Base-by-base conservation (phyloP, 2,113 vertebrate species). In the Dunckerocampus dactyliophorus region DNA sequence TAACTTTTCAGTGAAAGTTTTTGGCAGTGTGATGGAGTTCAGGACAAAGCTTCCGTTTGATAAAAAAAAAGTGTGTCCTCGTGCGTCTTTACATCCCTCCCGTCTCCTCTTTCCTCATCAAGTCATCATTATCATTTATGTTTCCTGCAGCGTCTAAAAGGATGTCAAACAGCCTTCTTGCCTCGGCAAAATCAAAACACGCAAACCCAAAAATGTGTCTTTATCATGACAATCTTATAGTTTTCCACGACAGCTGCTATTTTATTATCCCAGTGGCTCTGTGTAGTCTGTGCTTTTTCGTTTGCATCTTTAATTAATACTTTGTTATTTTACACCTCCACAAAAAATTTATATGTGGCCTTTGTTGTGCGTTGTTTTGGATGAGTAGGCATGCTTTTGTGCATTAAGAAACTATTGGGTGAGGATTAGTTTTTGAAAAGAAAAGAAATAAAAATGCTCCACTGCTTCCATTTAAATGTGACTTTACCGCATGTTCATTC, bases 341-440 rank as follows among this genome's bases (percentile, higher is more conserved):
- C 6, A 12, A 10, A 46, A 55, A 8, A 21, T 34, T 49, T 73
- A 62, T 67, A 17, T 46, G 49, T 15, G 15, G 24, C 31, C 59
- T 54, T n/a, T 28, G 42, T 55, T 45, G 47, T 56, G 58, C 68
- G 45, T 39, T 79, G 21, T 58, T 78, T 79, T 77, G 67, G 53
- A 59, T 14, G n/a, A 74, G 51, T 55, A 76, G 63, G 19, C 47
- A 14, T 69, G 70, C 58, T 66, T 74, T 71, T 46, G 63, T 64
- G 58, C 61, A 31, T 17, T 72, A 2, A 1, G 59, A 80, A 79
- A 79, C 77, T 65, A 62, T 74, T 67, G 34, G 67, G 62, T 63
- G 47, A 78, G 77, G 82, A 82, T 87, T 75, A 82, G 67, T 63
- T 59, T 57, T 72, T 66, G 69, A 81, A 81, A 77, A 62, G 56